These are phyloP conservation scores for Temnothorax nylanderi DNA, from an alignment of 1,140 invertebrate species.

Conservation along the genomic window DNA sequence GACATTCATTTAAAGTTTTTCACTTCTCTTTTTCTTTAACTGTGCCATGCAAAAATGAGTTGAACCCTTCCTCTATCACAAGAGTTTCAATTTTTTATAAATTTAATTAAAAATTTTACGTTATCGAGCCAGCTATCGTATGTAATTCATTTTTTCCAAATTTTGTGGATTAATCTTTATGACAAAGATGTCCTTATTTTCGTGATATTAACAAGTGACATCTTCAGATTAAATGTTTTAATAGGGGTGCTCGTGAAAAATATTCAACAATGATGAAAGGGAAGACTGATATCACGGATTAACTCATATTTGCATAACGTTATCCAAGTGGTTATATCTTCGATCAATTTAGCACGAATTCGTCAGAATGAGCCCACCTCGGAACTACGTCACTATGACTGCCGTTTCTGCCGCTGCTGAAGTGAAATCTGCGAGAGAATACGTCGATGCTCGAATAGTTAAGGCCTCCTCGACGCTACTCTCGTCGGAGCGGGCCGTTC, in stretches of 20 bases:
- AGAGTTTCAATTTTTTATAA: too few species aligned
- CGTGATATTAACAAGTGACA: background rate
- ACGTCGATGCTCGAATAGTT: constrained; percentile 27
- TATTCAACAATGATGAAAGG: background rate
- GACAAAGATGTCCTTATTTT: background rate
- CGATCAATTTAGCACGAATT: constrained; percentile 5
- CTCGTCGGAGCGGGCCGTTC: constrained; percentile 27
- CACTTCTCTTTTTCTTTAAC: background rate
- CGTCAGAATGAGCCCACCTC: constrained; percentile 28
- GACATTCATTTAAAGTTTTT: background rate
- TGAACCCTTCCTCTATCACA: background rate
- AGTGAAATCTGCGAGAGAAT: constrained; percentile 44
- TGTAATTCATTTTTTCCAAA: background rate
- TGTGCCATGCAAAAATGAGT: background rate
- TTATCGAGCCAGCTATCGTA: too few species aligned
- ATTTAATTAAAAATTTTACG: too few species aligned
- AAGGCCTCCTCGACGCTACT: constrained; percentile 6
- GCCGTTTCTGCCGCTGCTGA: constrained; percentile 12
- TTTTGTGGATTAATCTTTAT: background rate
- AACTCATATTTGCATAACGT: constrained; percentile 21
- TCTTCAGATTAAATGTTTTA: background rate
- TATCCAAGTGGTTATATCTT: background rate
- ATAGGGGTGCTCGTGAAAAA: background rate
- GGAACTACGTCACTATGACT: constrained; percentile 28
- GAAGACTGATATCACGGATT: background rate